phyloP scores from a whole-genome alignment of 2,113 vertebrate genomes.

The Agapornis roseicollis region DNA sequence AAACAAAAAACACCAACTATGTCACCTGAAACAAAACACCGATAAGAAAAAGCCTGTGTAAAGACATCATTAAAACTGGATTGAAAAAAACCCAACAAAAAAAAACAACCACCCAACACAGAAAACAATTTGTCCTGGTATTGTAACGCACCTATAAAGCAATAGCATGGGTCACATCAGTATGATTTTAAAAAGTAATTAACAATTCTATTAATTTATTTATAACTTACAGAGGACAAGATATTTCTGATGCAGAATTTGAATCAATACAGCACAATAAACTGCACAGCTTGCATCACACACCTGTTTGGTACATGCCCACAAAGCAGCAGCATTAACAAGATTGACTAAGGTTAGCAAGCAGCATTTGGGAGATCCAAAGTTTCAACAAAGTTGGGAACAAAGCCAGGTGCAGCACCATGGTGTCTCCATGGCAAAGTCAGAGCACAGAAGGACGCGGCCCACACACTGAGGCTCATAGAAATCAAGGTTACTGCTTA shows the following conservation, averaged over 20 bases:
- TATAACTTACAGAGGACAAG: background rate
- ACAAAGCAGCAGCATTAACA: background rate
- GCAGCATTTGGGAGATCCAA: background rate
- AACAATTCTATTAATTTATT: background rate
- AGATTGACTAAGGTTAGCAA: background rate
- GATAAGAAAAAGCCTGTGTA: background rate
- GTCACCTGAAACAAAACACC: background rate
- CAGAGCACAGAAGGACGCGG: background rate
- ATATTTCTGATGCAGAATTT: background rate
- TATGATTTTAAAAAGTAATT: background rate
- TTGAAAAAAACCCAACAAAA: background rate
- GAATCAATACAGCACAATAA: background rate
- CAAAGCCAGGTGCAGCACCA: background rate
- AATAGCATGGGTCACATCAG: rapidly evolving
- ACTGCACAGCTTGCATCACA: background rate
- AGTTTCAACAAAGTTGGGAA: background rate
- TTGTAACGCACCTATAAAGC: background rate
- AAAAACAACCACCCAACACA: background rate
- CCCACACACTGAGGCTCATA: background rate
- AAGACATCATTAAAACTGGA: background rate
- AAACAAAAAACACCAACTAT: background rate
- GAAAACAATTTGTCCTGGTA: background rate
- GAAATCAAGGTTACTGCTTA: background rate
- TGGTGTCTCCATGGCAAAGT: background rate
- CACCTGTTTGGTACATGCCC: background rate